Percentiles rank a stretch among this genome's conserved stretches.
Evolutionary conservation across 2,113 vertebrate species (phyloP).

Genomic region (Varanus komodoensis): DNA sequence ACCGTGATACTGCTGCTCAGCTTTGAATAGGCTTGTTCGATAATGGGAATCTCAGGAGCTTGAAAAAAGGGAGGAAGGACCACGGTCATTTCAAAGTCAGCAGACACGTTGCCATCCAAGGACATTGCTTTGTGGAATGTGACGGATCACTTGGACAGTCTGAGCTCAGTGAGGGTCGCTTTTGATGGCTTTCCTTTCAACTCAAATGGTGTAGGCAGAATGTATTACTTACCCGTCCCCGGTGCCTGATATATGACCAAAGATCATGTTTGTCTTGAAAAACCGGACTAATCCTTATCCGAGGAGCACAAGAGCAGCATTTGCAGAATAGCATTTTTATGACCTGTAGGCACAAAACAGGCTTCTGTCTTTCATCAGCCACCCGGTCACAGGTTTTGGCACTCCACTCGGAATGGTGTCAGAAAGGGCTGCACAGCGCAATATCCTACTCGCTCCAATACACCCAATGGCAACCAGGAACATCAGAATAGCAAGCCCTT

Average conservation of each 20-base stretch:
- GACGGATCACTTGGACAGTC: neutral
- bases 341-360: neutral
- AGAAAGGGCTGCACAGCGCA: too few relatives aligned
- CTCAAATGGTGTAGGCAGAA: neutral
- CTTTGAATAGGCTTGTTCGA: slow-evolving; percentile 89
- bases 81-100: neutral
- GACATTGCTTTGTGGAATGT: neutral
- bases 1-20: slow-evolving; percentile 90
- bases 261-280: neutral
- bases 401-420: neutral
- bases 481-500: too few relatives aligned
- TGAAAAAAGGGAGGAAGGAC: slow-evolving; percentile 38
- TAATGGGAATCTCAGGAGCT: slow-evolving; percentile 87
- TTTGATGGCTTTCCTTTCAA: neutral
- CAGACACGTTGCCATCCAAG: neutral
- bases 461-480: too few relatives aligned
- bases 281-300: neutral
- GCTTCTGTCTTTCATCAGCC: neutral
- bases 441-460: too few relatives aligned
- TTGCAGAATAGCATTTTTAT: neutral
- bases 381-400: neutral
- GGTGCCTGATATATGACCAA: neutral
- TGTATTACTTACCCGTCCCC: neutral
- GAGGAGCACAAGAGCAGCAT: too few relatives aligned
- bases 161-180: neutral